Evolutionary conservation across 1,140 invertebrate genomes (phyloP), one percentile per base, ranked within the genome.

Genomic region (Nymphalis io): DNA sequence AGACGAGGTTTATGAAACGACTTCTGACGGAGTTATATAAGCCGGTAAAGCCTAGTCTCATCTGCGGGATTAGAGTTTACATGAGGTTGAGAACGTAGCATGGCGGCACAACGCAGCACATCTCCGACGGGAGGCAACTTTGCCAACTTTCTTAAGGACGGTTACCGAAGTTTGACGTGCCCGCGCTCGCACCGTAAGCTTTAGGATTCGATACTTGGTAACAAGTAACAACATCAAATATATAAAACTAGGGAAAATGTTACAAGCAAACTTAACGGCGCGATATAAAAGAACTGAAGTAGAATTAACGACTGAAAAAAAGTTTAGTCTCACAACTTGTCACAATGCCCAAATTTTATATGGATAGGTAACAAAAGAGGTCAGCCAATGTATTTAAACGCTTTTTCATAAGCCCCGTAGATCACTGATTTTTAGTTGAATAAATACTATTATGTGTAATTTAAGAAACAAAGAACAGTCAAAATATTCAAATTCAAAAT

Each of bases 1-100:
- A 81, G 75, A 64, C 63, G 80, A 83, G 76, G 80, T 83, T 83
- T 84, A 83, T 86, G 77, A 81, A 64, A 68, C 74, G 84, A 86
- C 77, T 85, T 85, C 72, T 81, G 71, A 77, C 74, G 39, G 64
- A 82, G 78, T 83, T 83, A 84, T 79, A 82, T 85, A 89, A 91
- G 87, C 80, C 79, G 79, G 72, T 84, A 87, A 90, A 89, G 84
- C 87, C 87, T 74, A 77, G 85, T 81, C 88, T 89, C 83, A 89
- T 89, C 87, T 85, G 80, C 74, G 80, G 84, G 89, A 89, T 91
- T 89, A 89, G 61, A 89, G 87, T 89, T 91, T 84, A 88, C 85
- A 89, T 78, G 85, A 84, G 81, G 82, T 84, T 78, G 80, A 80
- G 79, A 75, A 73, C 70, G 81, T 80, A 80, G 75, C 79, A 74